A percentile compares a stretch with the other conserved stretches of the same genome.
Conservation (phyloP, 2,113 vertebrate species). For the Poecile atricapillus region DNA sequence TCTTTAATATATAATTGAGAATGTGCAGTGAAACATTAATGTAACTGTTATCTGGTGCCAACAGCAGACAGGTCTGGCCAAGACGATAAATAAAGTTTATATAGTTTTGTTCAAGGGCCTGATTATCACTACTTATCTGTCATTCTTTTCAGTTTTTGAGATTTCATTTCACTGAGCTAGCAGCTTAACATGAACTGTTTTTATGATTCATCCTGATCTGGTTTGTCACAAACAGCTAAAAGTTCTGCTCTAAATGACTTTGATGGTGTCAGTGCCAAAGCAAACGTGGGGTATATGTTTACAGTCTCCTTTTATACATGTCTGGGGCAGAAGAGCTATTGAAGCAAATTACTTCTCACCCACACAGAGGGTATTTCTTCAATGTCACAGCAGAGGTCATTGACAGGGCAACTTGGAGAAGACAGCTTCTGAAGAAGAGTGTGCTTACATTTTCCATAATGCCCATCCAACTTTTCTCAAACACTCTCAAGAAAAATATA, state of each 20-base stretch:
- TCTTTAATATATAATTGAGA: not conserved
- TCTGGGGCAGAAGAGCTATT: slow-evolving; percentile 66
- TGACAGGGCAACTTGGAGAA: slow-evolving; percentile 55
- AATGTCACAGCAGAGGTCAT: slow-evolving; percentile 70
- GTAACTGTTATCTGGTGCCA: not conserved
- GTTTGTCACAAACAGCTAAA: slow-evolving; percentile 41
- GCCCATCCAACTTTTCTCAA: slow-evolving; percentile 11
- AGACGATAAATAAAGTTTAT: not conserved
- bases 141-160: slow-evolving; percentile 1
- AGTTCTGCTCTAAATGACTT: slow-evolving; percentile 58
- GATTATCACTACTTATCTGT: not conserved
- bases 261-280: slow-evolving; percentile 68
- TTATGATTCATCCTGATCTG: not conserved
- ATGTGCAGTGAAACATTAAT: not conserved
- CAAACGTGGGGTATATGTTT: slow-evolving; percentile 66
- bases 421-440: not conserved
- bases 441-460: slow-evolving; percentile 14
- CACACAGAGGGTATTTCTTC: slow-evolving; percentile 64
- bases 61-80: not conserved
- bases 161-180: not conserved
- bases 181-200: slow-evolving; percentile 5
- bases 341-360: slow-evolving; percentile 70
- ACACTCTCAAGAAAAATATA: not conserved
- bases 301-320: slow-evolving; percentile 67
- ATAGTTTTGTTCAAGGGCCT: not conserved